Evolutionary conservation across 2,888 invertebrate genomes (phyloP), one percentile per base, ranked within the genome.

Genomic region (Charanyca ferruginea): DNA sequence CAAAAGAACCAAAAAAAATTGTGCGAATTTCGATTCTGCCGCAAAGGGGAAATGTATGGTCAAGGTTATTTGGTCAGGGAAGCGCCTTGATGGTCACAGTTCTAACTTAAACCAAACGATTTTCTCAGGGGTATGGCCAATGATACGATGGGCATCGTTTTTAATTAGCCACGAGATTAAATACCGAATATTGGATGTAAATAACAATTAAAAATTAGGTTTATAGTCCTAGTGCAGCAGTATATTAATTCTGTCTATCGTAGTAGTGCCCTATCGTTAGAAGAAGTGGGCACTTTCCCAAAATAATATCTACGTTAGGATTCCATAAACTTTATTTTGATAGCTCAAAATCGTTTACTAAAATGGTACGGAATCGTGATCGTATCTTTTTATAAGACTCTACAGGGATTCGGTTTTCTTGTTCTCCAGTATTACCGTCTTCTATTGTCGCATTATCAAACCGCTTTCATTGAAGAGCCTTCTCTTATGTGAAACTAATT

Each of bases 311-410:
- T 35, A 44, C 35, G 52, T 8, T 13, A 28, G 20, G 25, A 20
- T 52, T 18, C 52, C 16, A 53, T 72, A 62, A 75, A 68, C 6
- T 66, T 58, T 49, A 57, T 62, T 48, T 53, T 58, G 48, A 49
- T 59, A 7, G 48, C 58, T 68, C 16, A 54, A 71, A 71, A 66
- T 47, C 57, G 45, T 66, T 42, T 44, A 49, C 53, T 62, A 41
- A 75, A 75, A 75, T 28, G 48, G 44, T 13, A n/a, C 20, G 49
- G 28, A 18, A 61, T 75, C 35, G 48, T 42, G 62, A 62, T 54
- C 61, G 53, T 58, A 58, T 58, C 53, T 45, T 68, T 73, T 75
- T 75, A 68, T 69, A 55, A 42, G 66, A 22, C 45, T 13, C 49
- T 32, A 45, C 61, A 45, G 71, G 66, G 61, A 70, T 51, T 38